These are phyloP conservation scores for Dasypolia templi DNA, from an alignment of 2,888 invertebrate genomes.

Conservation along the genomic window DNA sequence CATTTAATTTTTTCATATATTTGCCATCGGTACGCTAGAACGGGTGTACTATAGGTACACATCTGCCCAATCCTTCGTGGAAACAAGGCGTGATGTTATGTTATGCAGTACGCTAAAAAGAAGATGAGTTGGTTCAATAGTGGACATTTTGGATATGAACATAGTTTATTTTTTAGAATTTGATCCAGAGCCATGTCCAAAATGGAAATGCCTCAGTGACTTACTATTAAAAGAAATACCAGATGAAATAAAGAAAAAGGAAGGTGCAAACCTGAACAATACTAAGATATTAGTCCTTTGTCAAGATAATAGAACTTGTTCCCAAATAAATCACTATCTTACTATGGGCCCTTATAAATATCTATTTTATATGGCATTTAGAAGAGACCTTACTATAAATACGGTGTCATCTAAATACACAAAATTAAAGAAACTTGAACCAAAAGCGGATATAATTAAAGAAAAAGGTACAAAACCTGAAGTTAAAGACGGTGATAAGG, in stretches of 20 bases:
- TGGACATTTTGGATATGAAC: neutral
- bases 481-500: constrained; percentile 61
- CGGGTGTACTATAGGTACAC: no score
- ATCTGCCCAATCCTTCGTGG: no score
- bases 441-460: constrained; percentile 66
- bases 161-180: constrained; percentile 89
- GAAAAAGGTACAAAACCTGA: constrained; percentile 63
- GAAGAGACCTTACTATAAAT: constrained; percentile 90
- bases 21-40: neutral
- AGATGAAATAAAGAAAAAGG: constrained; percentile 91
- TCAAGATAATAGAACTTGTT: constrained; percentile 95
- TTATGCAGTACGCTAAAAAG: no score
- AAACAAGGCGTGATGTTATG: no score
- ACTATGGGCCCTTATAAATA: constrained; percentile 92
- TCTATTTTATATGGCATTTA: constrained; percentile 91
- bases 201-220: constrained; percentile 96
- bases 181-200: constrained; percentile 96
- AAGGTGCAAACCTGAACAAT: constrained; percentile 78
- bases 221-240: constrained; percentile 95
- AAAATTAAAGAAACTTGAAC: constrained; percentile 73
- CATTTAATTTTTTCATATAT: neutral
- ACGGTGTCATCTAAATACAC: constrained; percentile 89
- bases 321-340: constrained; percentile 93
- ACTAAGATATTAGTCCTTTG: constrained; percentile 96
- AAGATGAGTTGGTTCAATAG: neutral